These are phyloP conservation scores for Lasioglossum leucozonium DNA, from an alignment of 2,888 invertebrate genomes.

Conservation along the genomic window DNA sequence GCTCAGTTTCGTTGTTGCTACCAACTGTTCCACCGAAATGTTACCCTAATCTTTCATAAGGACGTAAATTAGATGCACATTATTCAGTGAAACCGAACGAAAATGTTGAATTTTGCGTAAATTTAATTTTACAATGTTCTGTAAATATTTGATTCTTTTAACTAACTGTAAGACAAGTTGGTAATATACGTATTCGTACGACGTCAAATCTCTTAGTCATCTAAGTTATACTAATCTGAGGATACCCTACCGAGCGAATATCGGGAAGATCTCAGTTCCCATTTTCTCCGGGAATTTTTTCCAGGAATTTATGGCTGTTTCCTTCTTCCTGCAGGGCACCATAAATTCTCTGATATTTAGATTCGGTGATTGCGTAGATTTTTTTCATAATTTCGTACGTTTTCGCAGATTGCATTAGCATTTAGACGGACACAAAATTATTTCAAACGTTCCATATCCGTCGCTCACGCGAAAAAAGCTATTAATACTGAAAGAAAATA, in stretches of 20 bases:
- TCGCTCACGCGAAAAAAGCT: no score
- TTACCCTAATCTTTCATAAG: not conserved
- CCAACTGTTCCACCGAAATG: not conserved
- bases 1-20: not conserved
- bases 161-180: no score
- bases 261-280: not conserved
- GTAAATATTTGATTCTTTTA: not conserved
- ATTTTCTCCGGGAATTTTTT: not conserved
- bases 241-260: not conserved
- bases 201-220: not conserved
- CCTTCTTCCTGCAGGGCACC: not conserved
- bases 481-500: no score
- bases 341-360: not conserved
- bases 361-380: not conserved
- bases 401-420: not conserved
- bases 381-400: not conserved
- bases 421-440: not conserved
- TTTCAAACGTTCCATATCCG: not conserved
- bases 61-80: not conserved
- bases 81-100: not conserved
- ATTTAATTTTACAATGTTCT: not conserved
- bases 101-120: not conserved
- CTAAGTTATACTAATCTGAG: no score
- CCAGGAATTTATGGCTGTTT: not conserved
- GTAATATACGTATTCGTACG: not conserved